These are phyloP conservation scores for Drosophila pegasa DNA, from an alignment of 2,888 invertebrate species.

Conservation along the genomic window DNA sequence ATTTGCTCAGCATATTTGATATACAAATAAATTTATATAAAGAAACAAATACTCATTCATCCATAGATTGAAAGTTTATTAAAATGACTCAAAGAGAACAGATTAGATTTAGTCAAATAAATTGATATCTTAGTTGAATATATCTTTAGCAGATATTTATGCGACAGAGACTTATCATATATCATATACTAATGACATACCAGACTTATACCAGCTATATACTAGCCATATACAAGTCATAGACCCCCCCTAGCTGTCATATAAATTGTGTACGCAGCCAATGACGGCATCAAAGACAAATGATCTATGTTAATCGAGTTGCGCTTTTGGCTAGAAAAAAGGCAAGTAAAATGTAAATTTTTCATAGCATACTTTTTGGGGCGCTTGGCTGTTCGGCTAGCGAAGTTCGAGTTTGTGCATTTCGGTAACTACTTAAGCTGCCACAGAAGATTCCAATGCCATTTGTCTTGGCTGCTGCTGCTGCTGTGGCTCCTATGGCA, in stretches of 20 bases:
- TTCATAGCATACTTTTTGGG: constrained; percentile 20
- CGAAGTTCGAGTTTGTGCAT: constrained; percentile 4
- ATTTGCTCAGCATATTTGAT: too few relatives aligned
- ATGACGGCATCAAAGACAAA: neutral
- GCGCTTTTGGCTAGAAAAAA: neutral
- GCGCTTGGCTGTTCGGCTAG: neutral
- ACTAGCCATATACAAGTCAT: neutral
- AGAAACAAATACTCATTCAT: too few relatives aligned
- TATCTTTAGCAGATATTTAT: too few relatives aligned
- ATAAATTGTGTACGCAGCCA: neutral
- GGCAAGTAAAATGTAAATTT: constrained; percentile 2
- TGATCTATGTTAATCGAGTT: neutral
- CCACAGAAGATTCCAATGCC: constrained; percentile 55
- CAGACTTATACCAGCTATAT: neutral
- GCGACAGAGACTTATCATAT: too few relatives aligned
- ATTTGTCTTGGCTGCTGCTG: constrained; percentile 51
- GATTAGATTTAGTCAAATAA: too few relatives aligned
- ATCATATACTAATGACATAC: too few relatives aligned
- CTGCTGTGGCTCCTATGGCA: constrained; percentile 20
- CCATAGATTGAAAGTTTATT: too few relatives aligned
- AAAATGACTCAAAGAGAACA: too few relatives aligned
- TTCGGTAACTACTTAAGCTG: constrained; percentile 65
- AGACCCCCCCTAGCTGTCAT: neutral
- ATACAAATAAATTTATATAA: too few relatives aligned
- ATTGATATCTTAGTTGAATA: too few relatives aligned